Evolutionary conservation across 2,797 vertebrate species (phyloP).

Genomic region (Gallirallus australis): DNA sequence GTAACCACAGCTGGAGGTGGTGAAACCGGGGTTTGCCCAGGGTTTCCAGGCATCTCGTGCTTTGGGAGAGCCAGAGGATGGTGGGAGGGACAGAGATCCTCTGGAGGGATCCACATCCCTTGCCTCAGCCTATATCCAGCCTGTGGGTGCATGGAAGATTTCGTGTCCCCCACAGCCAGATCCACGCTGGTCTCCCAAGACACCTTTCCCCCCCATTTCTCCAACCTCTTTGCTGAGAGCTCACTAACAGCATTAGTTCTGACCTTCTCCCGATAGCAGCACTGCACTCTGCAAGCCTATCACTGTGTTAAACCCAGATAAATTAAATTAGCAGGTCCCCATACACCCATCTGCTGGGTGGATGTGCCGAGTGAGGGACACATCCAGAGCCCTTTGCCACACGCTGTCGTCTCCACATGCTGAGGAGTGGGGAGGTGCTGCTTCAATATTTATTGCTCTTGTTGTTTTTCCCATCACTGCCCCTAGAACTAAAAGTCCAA

Average conservation of each 20-base stretch:
- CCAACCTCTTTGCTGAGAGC: background rate
- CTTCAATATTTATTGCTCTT: background rate
- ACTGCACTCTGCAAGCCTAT: background rate
- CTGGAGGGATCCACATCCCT: background rate
- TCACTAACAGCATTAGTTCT: accelerated
- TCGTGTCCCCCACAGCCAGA: accelerated
- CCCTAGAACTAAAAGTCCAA: background rate
- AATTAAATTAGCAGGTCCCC: background rate
- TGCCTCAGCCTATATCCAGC: background rate
- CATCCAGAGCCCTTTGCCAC: background rate
- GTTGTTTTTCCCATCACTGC: background rate
- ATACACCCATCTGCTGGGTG: background rate
- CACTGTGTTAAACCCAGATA: background rate
- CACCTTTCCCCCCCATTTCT: background rate
- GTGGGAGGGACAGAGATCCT: background rate
- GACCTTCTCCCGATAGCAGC: background rate
- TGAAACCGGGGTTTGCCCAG: accelerated
- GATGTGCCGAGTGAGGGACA: background rate
- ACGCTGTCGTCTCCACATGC: accelerated
- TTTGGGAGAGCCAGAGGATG: background rate
- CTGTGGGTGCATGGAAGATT: background rate
- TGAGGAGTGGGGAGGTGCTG: background rate
- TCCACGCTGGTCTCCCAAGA: background rate
- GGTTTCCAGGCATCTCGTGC: background rate
- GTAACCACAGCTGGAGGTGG: background rate